Evolutionary conservation across 1,140 invertebrate species (phyloP).

Genomic region (Pteromalus puparum): DNA sequence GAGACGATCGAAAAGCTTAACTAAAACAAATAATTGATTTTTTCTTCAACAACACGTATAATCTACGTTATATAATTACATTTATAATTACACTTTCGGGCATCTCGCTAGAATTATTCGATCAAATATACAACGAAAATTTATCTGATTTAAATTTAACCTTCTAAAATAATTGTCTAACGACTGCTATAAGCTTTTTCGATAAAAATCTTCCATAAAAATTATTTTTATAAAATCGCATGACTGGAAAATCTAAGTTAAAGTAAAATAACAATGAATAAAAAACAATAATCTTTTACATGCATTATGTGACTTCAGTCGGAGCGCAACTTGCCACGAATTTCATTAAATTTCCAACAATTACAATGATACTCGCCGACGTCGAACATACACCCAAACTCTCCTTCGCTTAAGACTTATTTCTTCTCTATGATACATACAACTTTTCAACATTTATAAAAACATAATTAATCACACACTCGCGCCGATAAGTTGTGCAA

Average conservation of each 20-base stretch:
- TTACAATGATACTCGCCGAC: background rate
- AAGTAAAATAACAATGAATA: conserved; percentile 21
- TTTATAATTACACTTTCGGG: conserved; percentile 17
- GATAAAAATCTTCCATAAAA: conserved; percentile 9
- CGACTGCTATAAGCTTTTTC: conserved; percentile 5
- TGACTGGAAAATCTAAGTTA: background rate
- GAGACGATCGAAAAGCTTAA: conserved; percentile 62
- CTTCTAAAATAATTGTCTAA: background rate
- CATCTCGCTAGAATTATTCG: background rate
- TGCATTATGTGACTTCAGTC: conserved; percentile 24
- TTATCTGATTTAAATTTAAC: background rate
- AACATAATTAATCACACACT: background rate
- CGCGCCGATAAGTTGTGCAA: background rate
- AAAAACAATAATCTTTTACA: conserved; percentile 27
- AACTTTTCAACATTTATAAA: background rate
- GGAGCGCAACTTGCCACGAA: conserved; percentile 31
- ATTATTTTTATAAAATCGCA: conserved; percentile 9
- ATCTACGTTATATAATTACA: conserved; percentile 30
- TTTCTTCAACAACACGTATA: conserved; percentile 34
- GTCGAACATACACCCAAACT: background rate
- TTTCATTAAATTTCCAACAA: conserved; percentile 11
- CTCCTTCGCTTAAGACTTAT: background rate
- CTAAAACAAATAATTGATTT: conserved; percentile 56
- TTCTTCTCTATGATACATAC: background rate
- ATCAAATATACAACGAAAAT: conserved; percentile 38